Evolutionary conservation across 1,140 invertebrate genomes (phyloP).

Genomic region (Zaprionus africanus): DNA sequence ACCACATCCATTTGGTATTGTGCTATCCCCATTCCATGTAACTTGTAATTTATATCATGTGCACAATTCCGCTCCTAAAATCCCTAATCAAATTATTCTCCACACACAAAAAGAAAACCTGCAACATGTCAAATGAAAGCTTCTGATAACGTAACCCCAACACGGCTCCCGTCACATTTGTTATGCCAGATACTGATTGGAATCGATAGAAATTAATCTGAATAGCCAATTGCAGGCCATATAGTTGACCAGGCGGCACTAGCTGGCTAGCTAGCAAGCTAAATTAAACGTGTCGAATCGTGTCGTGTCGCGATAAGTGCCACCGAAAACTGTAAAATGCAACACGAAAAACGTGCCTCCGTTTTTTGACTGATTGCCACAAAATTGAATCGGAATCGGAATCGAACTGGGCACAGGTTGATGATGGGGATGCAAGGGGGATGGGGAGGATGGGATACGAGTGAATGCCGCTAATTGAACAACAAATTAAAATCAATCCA

Average conservation of each 20-base stretch:
- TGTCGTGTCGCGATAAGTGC: slow-evolving; percentile 11
- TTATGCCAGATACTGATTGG: not conserved
- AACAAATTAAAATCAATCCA: slow-evolving; percentile 77
- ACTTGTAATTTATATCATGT: not conserved
- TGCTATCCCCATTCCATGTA: not conserved
- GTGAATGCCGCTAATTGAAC: slow-evolving; percentile 72
- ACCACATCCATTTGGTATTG: not conserved
- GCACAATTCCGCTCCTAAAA: not conserved
- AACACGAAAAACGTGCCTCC: slow-evolving; percentile 11
- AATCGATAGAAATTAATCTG: slow-evolving; percentile 4
- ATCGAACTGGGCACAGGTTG: not conserved
- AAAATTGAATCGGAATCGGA: slow-evolving; percentile 40
- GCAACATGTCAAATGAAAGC: not conserved
- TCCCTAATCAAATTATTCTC: not conserved
- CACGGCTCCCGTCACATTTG: not conserved
- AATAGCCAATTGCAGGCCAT: not conserved
- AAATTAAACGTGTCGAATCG: slow-evolving; percentile 1
- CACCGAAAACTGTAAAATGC: slow-evolving; percentile 9
- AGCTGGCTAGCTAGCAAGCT: not conserved
- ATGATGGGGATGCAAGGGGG: no score
- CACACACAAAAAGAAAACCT: not conserved
- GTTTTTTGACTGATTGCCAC: slow-evolving; percentile 34
- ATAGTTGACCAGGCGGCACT: not conserved
- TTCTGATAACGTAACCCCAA: not conserved
- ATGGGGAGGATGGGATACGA: not conserved